Base-by-base conservation (phyloP, 2,113 vertebrate genomes). In the Mormoops blainvillei region DNA sequence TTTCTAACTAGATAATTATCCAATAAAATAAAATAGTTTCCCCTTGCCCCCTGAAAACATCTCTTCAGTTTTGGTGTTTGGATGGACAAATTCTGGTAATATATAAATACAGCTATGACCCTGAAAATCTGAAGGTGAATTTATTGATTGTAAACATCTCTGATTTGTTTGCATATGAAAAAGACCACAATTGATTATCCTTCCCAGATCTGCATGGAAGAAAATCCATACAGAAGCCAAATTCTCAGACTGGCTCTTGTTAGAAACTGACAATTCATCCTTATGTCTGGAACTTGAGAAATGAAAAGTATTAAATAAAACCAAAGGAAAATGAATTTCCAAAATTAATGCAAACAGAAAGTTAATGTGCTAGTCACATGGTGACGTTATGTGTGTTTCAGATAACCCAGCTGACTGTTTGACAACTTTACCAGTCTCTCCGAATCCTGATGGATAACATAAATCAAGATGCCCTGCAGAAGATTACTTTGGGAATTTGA, bases 331-430 rank as follows among this genome's bases (percentile, higher is more conserved):
- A 43, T n/a, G 58, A 48, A 43, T 93, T 90, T 94, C n/a, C 7
- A 31, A 88, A 96, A 90, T 68, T 31, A 88, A 76, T 38, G n/a
- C 36, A 78, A 77, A 83, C 10, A 81, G 38, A 88, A 93, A 96
- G 31, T 80, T 70, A 89, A 83, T 5, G 56, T 74, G 45, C 36
- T 61, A 86, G 85, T 61, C 83, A 70, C 22, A 12, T 45, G 68
- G 50, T 88, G 41, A 96, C 71, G 19, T 86, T 95, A 26, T 76
- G 28, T 98, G 15, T 98, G 65, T 98, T 98, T 98, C 98, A 99
- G 98, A 95, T 97, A 95, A 97, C 48, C 52, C 94, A 83, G 95
- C 67, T 85, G 96, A 71, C 43, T 91, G 94, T 87, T 68, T 74
- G 38, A 71, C 95, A 86, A 91, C 1, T 96, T 28, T 50, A 87